Evolutionary conservation across 2,113 vertebrate genomes (phyloP), one percentile per base, ranked within the genome.

Genomic region (Lepus europaeus): DNA sequence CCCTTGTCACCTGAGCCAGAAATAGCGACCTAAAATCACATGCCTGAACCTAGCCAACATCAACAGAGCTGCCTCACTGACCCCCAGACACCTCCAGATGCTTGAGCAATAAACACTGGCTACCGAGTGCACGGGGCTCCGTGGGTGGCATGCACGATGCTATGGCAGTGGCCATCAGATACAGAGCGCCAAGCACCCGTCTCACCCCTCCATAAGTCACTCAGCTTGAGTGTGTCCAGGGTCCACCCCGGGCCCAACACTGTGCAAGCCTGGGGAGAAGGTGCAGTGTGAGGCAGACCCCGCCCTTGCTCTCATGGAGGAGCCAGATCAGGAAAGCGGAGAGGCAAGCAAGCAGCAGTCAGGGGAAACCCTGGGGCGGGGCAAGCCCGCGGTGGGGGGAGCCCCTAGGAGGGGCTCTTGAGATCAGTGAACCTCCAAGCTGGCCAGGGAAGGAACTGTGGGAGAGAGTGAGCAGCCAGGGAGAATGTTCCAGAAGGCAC

Each of bases 401-500:
- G 45, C 6, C 56, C 14, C 56, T 4, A 49, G 63, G 31, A 95
- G 10, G 39, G 29, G 10, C 49, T 74, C 88, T 85, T 76, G 14
- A n/a, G 91, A 68, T 11, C 25, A 87, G 17, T 80, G 78, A 45
- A 70, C 61, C 76, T 56, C 53, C 33, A 74, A 66, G 31, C 23
- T 6, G 36, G 22, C 29, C 64, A 56, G 56, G 29, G 17, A 56
- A 53, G 80, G 61, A 87, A 12, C 31, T 17, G 45, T 0, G 12
- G 33, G 17, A 22, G 4, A 6, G 9, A 87, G 8, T 1, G 9
- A 7, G 19, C 22, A 17, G 7, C 53, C 16, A 0, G 11, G n/a
- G n/a, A 95, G 51, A 51, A 77, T 63, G 36, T 51, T 73, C 69
- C 45, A 82, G 80, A 73, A 82, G 69, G 61, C 33, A 45, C 5